Evolutionary conservation across 2,113 vertebrate genomes (phyloP).

Genomic region (Dromaius novaehollandiae): DNA sequence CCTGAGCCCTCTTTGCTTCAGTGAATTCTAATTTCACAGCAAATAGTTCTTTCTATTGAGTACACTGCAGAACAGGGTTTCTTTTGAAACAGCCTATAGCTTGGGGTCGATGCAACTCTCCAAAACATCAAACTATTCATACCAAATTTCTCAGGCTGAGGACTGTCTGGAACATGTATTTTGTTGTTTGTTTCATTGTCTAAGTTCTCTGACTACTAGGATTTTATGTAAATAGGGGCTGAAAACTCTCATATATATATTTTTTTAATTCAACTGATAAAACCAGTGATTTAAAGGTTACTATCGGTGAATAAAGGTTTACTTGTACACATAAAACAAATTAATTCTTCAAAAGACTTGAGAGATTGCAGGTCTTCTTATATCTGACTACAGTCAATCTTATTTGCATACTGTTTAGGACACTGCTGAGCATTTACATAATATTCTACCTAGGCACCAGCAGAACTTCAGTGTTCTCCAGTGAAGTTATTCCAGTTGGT

Average conservation of each 20-base stretch:
- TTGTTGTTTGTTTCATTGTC: not conserved
- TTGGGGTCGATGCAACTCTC: not conserved
- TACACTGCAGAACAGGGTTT: not conserved
- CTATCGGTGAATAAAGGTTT: not conserved
- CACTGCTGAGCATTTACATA: not conserved
- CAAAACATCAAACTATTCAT: not conserved
- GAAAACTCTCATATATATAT: not conserved
- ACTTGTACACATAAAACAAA: not conserved
- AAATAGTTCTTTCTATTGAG: not conserved
- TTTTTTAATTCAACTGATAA: not conserved
- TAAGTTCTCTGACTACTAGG: not conserved
- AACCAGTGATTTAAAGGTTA: not conserved
- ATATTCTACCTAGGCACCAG: not conserved
- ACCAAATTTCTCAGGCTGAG: not conserved
- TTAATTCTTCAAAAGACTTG: not conserved
- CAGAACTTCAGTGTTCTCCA: not conserved
- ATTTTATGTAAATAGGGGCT: not conserved
- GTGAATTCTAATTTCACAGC: not conserved
- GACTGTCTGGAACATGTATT: not conserved
- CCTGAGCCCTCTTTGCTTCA: not conserved
- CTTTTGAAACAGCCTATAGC: not conserved
- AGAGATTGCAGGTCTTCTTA: not conserved
- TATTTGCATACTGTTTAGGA: not conserved
- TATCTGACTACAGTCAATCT: not conserved
- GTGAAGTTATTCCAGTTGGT: not conserved